Conservation (phyloP, 2,888 invertebrate genomes). For the Philhelius pedissequus region DNA sequence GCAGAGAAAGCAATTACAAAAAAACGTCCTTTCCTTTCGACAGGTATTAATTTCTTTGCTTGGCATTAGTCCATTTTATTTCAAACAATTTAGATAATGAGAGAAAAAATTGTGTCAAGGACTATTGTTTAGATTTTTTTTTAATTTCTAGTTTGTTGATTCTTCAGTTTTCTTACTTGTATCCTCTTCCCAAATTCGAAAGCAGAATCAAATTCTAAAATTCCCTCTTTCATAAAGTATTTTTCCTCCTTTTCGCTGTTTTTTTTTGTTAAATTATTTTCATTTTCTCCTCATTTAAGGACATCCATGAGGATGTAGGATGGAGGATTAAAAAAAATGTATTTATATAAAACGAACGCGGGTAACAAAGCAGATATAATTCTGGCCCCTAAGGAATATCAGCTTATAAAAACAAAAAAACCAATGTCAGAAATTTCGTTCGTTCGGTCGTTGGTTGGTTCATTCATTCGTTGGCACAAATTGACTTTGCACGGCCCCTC, state of each 20-base stretch:
- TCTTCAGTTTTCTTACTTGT: not conserved
- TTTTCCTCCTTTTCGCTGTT: conserved; percentile 20
- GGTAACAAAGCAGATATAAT: conserved; percentile 44
- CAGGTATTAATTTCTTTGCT: conserved; percentile 52
- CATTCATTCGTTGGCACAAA: conserved; percentile 31
- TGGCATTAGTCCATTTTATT: conserved; percentile 54
- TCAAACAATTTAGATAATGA: conserved; percentile 33
- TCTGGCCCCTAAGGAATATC: conserved; percentile 43
- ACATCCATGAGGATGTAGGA: not conserved
- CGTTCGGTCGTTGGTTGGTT: not conserved
- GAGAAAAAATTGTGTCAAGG: conserved; percentile 56
- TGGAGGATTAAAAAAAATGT: too few relatives aligned
- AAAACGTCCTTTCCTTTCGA: conserved; percentile 34
- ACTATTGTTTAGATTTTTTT: not conserved
- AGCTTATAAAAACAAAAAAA: conserved; percentile 43
- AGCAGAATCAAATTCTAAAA: not conserved
- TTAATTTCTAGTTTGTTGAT: not conserved
- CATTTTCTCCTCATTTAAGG: conserved; percentile 24
- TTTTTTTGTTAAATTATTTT: conserved; percentile 15
- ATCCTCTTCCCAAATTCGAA: not conserved
- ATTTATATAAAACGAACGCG: not conserved
- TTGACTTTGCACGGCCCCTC: conserved; percentile 53
- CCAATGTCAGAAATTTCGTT: conserved; percentile 12
- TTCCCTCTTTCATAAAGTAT: conserved; percentile 35
- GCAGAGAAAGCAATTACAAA: conserved; percentile 18